These are phyloP conservation scores for Lutraria lutraria DNA, from an alignment of 2,888 invertebrate species.

Conservation along the genomic window DNA sequence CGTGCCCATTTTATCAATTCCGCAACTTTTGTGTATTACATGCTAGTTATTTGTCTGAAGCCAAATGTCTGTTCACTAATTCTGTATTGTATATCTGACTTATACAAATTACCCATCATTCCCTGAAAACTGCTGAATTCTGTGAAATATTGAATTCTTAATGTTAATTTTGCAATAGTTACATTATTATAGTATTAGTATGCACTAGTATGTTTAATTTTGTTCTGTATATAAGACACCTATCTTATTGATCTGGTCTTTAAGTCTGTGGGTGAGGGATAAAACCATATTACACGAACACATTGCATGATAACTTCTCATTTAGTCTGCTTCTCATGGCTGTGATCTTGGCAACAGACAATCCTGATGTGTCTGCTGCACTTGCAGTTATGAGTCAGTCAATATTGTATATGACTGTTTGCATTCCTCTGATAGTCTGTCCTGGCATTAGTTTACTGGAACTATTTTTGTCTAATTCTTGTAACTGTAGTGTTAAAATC, in stretches of 20 bases:
- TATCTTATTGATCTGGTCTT: not conserved
- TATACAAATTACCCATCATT: not conserved
- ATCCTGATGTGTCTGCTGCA: slow-evolving; percentile 9
- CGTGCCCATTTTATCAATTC: too few relatives aligned
- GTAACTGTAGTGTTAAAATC: not conserved
- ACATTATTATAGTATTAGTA: not conserved
- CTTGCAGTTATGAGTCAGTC: slow-evolving; percentile 7
- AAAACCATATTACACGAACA: not conserved
- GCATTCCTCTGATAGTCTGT: not conserved
- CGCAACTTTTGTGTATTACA: too few relatives aligned
- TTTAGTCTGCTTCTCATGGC: slow-evolving; percentile 3
- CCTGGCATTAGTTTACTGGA: not conserved
- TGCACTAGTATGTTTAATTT: not conserved
- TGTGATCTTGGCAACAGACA: slow-evolving; percentile 4
- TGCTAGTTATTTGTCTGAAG: not conserved
- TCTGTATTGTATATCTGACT: not conserved
- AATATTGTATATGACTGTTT: not conserved
- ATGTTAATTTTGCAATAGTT: not conserved
- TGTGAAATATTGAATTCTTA: not conserved
- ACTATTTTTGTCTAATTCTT: not conserved
- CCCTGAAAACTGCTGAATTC: not conserved
- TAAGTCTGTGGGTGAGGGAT: not conserved
- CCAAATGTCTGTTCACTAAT: not conserved
- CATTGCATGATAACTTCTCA: slow-evolving; percentile 3
- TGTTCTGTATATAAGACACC: not conserved